Percentiles rank a stretch among this genome's conserved stretches.
Conservation (phyloP, 2,888 invertebrate genomes). For the Epirrita christyi region DNA sequence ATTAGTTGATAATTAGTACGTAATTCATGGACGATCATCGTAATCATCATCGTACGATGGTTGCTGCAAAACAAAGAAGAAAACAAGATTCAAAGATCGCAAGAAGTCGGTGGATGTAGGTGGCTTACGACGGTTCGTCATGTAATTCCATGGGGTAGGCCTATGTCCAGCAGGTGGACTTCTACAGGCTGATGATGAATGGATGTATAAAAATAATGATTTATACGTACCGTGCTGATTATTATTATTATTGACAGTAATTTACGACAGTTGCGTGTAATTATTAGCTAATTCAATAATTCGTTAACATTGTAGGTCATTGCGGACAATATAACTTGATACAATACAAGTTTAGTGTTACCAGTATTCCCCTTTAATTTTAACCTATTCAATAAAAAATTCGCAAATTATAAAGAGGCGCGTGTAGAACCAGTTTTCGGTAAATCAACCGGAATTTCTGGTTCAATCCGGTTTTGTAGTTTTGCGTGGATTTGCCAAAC, state of each 20-base stretch:
- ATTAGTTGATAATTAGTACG: no score
- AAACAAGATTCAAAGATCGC: no score
- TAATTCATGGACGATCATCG: no score
- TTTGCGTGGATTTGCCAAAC: conserved; percentile 74
- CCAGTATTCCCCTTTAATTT: conserved; percentile 45
- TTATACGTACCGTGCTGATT: not conserved
- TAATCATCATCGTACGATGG: no score
- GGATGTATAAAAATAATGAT: not conserved
- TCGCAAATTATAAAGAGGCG: conserved; percentile 74
- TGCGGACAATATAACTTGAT: conserved; percentile 65
- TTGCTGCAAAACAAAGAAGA: no score
- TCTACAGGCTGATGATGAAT: not conserved
- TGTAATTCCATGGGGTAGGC: no score
- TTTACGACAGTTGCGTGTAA: conserved; percentile 60
- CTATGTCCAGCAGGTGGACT: no score
- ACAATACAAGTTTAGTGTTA: conserved; percentile 58
- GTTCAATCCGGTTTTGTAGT: conserved; percentile 60
- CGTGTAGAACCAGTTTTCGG: conserved; percentile 68
- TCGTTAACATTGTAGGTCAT: conserved; percentile 74
- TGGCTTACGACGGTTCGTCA: no score
- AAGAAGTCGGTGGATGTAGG: no score
- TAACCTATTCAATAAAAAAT: conserved; percentile 41
- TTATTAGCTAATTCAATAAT: conserved; percentile 78
- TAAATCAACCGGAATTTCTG: conserved; percentile 69
- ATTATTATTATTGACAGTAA: conserved; percentile 39